Evolutionary conservation across 2,888 invertebrate species (phyloP).

Genomic region (Microctonus hyperodae): DNA sequence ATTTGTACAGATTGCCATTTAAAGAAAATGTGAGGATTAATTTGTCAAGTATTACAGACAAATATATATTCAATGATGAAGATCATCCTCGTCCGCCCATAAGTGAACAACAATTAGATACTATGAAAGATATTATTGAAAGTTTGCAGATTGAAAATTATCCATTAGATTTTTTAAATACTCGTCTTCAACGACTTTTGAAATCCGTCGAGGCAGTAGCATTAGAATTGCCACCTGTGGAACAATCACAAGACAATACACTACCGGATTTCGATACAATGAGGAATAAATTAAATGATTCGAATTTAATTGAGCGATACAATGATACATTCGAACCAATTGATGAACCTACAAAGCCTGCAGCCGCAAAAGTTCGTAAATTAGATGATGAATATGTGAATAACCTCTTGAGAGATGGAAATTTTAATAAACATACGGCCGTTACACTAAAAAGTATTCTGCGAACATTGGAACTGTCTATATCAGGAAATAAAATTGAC

Average conservation of each 20-base stretch:
- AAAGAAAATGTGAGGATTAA: constrained; percentile 6
- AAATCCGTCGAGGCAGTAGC: constrained; percentile 7
- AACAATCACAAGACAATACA: constrained; percentile 1
- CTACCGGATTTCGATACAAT: neutral
- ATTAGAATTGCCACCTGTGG: neutral
- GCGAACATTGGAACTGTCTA: neutral
- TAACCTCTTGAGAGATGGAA: neutral
- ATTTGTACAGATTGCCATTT: constrained; percentile 18
- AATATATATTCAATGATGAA: neutral
- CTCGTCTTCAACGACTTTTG: neutral
- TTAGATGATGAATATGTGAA: neutral
- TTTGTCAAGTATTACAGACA: neutral
- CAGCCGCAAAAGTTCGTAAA: neutral
- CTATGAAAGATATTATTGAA: constrained; percentile 22
- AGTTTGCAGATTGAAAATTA: constrained; percentile 4
- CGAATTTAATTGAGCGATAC: neutral
- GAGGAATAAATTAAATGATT: neutral
- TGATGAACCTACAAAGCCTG: neutral
- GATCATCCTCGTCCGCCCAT: neutral
- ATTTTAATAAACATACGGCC: neutral
- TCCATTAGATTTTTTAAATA: constrained; percentile 7
- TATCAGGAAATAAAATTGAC: constrained; percentile 1
- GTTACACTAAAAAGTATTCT: constrained; percentile 3
- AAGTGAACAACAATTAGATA: neutral
- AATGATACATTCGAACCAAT: neutral